Conservation (phyloP, 37 sponge, comb jelly and placozoan species). For the Halisarca cf. caerulea region DNA sequence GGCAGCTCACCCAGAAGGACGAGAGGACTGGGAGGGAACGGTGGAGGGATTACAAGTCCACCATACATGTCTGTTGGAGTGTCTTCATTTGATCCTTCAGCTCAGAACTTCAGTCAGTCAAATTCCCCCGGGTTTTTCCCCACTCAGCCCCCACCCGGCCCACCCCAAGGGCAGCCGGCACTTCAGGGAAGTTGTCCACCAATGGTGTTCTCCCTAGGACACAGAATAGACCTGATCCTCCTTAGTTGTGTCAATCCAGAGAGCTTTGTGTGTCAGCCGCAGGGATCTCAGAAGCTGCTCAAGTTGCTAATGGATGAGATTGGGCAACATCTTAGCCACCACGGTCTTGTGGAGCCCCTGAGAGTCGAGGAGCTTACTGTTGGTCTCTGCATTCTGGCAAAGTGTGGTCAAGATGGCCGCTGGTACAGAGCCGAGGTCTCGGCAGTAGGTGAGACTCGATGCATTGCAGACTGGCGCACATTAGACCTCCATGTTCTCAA, state of each 20-base stretch:
- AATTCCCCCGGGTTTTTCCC: not conserved
- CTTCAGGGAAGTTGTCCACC: not conserved
- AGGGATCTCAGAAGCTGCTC: not conserved
- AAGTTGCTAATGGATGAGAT: not conserved
- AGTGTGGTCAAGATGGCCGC: not conserved
- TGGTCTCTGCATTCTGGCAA: not conserved
- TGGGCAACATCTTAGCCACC: not conserved
- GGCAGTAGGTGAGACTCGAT: not conserved
- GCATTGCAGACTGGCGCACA: no score
- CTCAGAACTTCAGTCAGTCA: not conserved
- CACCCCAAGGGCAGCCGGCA: not conserved
- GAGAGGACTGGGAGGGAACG: no score
- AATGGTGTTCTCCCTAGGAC: not conserved
- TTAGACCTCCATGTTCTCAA: no score
- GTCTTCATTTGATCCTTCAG: not conserved
- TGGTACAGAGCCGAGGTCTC: conserved; percentile 17
- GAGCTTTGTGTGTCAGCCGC: not conserved
- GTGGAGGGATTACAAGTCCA: not conserved
- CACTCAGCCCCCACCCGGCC: not conserved
- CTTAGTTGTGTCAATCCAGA: not conserved
- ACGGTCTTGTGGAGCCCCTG: not conserved
- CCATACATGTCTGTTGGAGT: not conserved
- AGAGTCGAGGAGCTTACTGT: not conserved
- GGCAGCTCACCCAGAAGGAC: not conserved
- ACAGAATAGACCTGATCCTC: not conserved